phyloP scores from a whole-genome alignment of 1,140 invertebrate species.

The Drosophila takahashii region DNA sequence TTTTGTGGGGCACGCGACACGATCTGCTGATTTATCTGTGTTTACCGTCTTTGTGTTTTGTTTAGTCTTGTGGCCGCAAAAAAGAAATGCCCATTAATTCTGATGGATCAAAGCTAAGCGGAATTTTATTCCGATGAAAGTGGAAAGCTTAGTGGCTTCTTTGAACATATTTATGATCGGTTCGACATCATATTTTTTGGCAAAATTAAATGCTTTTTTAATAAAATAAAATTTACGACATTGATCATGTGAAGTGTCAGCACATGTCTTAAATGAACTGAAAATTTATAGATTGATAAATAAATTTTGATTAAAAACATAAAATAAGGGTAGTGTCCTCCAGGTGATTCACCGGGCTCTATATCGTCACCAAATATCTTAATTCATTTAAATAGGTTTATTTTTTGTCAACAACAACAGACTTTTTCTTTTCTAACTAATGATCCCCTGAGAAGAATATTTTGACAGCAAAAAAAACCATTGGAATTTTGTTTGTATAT shows the following conservation, averaged over 20 bases:
- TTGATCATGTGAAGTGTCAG: slow-evolving; percentile 19
- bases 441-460: slow-evolving; percentile 20
- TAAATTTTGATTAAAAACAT: slow-evolving; percentile 23
- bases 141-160: slow-evolving; percentile 25
- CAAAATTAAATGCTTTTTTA: slow-evolving; percentile 49
- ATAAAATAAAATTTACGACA: slow-evolving; percentile 47
- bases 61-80: slow-evolving; percentile 3
- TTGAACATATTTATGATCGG: slow-evolving; percentile 51
- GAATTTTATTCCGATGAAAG: slow-evolving; percentile 32
- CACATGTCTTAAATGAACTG: slow-evolving; percentile 35
- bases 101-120: slow-evolving; percentile 41
- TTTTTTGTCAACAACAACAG: slow-evolving; percentile 21
- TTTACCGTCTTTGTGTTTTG: slow-evolving; percentile 40
- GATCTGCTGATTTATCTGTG: slow-evolving; percentile 65
- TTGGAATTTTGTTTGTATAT: slow-evolving; percentile 26
- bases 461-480: slow-evolving; percentile 27
- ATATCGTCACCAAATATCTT: not conserved
- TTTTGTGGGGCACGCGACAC: slow-evolving; percentile 61
- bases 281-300: slow-evolving; percentile 15
- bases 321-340: slow-evolving; percentile 8
- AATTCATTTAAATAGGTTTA: slow-evolving; percentile 23
- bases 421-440: slow-evolving; percentile 26
- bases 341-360: slow-evolving; percentile 13
- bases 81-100: slow-evolving; percentile 29
- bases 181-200: slow-evolving; percentile 24